A percentile compares a stretch with the other conserved stretches of the same genome.
These are phyloP conservation scores for Microplitis demolitor DNA, from an alignment of 1,140 invertebrate genomes.

Conservation along the genomic window DNA sequence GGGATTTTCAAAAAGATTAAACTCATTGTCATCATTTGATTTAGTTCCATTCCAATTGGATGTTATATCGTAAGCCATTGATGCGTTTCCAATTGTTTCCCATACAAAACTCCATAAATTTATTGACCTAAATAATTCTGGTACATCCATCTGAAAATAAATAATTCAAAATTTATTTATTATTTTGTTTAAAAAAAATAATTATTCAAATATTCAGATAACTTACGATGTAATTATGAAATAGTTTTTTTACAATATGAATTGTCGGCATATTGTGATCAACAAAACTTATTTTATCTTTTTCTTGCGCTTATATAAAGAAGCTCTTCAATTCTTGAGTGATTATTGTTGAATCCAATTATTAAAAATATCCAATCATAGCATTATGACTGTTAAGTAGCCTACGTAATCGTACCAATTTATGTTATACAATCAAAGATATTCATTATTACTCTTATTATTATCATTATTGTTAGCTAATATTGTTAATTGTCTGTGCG, in stretches of 20 bases:
- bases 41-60: conserved; percentile 1
- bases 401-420: conserved; percentile 13
- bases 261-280: conserved; percentile 13
- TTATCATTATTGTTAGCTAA: neutral
- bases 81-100: conserved; percentile 29
- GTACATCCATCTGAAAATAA: conserved; percentile 19
- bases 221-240: neutral
- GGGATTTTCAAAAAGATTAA: conserved; percentile 28
- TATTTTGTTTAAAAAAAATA: neutral
- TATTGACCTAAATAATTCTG: neutral
- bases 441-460: no score
- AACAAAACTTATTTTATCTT: conserved; percentile 5
- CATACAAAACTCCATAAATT: conserved; percentile 27
- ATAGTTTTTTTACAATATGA: neutral
- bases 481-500: neutral
- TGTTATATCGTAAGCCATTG: conserved; percentile 25
- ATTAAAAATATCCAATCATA: conserved; percentile 4
- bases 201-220: neutral
- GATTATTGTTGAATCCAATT: conserved; percentile 11
- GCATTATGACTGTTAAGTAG: neutral
- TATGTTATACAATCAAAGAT: neutral
- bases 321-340: conserved; percentile 18
- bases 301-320: conserved; percentile 8
- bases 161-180: neutral
- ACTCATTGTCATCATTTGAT: neutral